These are phyloP conservation scores for Aleiodes testaceus DNA, from an alignment of 2,888 invertebrate species.

Conservation along the genomic window DNA sequence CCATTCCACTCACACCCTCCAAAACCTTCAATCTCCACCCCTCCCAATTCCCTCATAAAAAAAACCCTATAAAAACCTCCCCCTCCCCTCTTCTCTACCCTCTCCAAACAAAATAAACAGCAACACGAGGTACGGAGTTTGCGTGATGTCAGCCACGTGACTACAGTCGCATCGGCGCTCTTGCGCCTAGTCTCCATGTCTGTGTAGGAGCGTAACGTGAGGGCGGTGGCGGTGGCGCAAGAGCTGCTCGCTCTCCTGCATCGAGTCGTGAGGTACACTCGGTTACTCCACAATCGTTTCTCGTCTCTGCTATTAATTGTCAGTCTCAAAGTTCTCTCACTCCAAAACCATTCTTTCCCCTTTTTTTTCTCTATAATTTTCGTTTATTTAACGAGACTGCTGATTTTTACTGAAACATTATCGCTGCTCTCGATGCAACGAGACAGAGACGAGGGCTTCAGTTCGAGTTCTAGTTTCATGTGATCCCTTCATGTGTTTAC, in stretches of 20 bases:
- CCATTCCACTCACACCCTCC: too few species aligned
- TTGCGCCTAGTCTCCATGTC: conserved; percentile 36
- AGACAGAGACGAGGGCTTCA: too few species aligned
- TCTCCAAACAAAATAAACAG: background rate
- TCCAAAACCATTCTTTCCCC: too few species aligned
- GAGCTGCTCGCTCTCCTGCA: conserved; percentile 43
- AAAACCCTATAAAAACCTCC: background rate
- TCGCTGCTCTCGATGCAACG: too few species aligned
- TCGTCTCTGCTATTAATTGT: conserved; percentile 34
- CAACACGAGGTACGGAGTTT: conserved; percentile 46
- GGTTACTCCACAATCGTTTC: conserved; percentile 39
- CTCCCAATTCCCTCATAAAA: background rate
- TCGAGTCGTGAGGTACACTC: conserved; percentile 40
- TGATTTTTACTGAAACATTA: too few species aligned
- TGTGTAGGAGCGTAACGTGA: conserved; percentile 46
- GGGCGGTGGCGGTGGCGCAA: conserved; percentile 50
- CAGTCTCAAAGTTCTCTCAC: background rate
- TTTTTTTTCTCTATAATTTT: too few species aligned
- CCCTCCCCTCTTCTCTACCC: background rate
- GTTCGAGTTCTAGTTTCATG: too few species aligned
- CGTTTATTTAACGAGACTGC: too few species aligned
- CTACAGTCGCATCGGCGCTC: conserved; percentile 52
- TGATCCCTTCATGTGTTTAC: conserved; percentile 13
- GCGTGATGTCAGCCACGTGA: conserved; percentile 54
- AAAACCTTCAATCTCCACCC: too few species aligned